A percentile compares a stretch with the other conserved stretches of the same genome.
Conservation (phyloP, 2,113 vertebrate genomes). For the Choloepus hoffmanni region DNA sequence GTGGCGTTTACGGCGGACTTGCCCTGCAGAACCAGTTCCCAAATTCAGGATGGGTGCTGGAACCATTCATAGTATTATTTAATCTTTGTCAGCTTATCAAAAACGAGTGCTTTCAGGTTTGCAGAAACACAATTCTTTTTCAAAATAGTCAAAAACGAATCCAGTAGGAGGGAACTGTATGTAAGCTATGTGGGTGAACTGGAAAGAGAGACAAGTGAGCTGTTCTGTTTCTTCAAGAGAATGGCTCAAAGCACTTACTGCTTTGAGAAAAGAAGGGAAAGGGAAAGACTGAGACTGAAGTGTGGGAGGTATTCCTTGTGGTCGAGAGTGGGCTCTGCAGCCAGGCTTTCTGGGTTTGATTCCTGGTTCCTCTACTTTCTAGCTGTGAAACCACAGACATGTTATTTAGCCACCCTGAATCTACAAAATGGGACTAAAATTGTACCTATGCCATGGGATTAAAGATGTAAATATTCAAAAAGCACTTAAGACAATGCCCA, state of each 20-base stretch:
- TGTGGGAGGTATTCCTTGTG: neutral
- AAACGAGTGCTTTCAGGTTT: neutral
- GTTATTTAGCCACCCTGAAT: neutral
- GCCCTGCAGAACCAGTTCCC: neutral
- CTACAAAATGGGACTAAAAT: neutral
- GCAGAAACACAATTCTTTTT: neutral
- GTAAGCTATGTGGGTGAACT: fast-evolving
- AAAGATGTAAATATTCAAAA: fast-evolving
- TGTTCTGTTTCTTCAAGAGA: neutral
- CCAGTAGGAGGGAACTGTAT: fast-evolving
- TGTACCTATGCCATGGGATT: neutral
- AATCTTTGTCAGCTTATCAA: neutral
- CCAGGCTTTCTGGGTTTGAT: neutral
- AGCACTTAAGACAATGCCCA: neutral
- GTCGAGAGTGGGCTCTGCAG: neutral
- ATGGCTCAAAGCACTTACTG: neutral
- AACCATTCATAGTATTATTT: too few species aligned
- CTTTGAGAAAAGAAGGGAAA: too few species aligned
- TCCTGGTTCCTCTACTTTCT: neutral
- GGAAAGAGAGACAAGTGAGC: too few species aligned
- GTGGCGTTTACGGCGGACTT: neutral
- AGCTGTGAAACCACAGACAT: neutral
- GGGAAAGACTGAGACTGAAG: neutral
- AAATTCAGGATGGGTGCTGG: neutral
- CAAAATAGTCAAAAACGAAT: neutral